phyloP scores from a whole-genome alignment of 2,113 vertebrate species.

The Uria aalge region DNA sequence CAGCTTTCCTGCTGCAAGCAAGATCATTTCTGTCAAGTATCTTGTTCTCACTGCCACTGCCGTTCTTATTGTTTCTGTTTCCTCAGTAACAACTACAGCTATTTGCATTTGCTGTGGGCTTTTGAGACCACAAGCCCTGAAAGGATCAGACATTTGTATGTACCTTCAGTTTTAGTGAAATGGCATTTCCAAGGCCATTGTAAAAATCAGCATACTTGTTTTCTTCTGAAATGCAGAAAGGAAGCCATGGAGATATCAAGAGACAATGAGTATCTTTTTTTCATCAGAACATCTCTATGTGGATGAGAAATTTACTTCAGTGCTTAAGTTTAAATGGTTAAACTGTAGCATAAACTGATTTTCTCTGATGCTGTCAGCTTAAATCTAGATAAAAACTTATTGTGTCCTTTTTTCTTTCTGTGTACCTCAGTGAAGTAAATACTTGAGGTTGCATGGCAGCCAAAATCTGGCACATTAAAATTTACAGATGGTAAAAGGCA shows the following conservation, averaged over 20 bases:
- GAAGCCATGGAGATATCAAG: not conserved
- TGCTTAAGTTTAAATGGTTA: not conserved
- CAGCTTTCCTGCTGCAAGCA: not conserved
- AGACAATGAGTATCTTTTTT: not conserved
- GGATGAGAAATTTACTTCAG: not conserved
- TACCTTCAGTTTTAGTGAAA: not conserved
- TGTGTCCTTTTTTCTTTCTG: not conserved
- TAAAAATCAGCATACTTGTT: not conserved
- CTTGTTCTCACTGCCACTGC: not conserved
- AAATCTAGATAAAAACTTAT: not conserved
- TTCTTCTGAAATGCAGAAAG: not conserved
- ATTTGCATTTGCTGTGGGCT: conserved; percentile 3
- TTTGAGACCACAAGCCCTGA: not conserved
- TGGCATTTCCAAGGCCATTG: not conserved
- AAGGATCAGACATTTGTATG: not conserved
- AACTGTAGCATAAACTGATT: not conserved
- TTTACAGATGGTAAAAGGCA: conserved; percentile 67
- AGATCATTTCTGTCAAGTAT: not conserved
- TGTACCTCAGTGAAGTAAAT: conserved; percentile 24
- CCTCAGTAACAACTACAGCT: not conserved
- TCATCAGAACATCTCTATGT: not conserved
- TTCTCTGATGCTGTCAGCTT: not conserved
- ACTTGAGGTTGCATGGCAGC: conserved; percentile 31
- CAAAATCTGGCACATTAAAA: conserved; percentile 46
- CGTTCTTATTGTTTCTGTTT: conserved; percentile 6